Evolutionary conservation across 23 tunicate species (phyloP).

Genomic region (Aplidium turbinatum): DNA sequence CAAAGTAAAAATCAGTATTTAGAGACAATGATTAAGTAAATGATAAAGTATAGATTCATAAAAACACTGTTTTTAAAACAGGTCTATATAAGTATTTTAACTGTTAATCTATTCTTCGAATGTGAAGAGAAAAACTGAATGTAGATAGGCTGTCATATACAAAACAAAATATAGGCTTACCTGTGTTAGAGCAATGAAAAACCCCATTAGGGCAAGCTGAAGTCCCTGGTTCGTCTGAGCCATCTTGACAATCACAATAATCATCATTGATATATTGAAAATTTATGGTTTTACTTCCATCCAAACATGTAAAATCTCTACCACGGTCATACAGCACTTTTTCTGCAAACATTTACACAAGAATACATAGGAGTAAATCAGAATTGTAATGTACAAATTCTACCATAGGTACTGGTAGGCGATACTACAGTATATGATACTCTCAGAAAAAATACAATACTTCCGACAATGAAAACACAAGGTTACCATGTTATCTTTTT

Average conservation of each 20-base stretch:
- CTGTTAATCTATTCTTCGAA: background rate
- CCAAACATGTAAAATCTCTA: constrained; percentile 89
- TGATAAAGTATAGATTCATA: no score
- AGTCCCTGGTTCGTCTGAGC: constrained; percentile 99
- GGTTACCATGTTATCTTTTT: no score
- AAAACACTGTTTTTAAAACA: background rate
- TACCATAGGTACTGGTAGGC: no score
- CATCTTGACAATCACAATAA: constrained; percentile 97
- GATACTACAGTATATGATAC: no score
- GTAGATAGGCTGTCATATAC: background rate
- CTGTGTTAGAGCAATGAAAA: constrained; percentile 93
- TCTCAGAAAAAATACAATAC: no score
- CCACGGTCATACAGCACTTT: constrained; percentile 64
- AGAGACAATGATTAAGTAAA: no score
- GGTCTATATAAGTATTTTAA: background rate
- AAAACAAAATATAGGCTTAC: constrained; percentile 41
- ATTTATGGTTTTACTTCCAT: constrained; percentile 81
- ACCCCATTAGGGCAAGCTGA: constrained; percentile 96
- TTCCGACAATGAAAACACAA: no score
- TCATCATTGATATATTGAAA: constrained; percentile 91
- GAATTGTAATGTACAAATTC: no score
- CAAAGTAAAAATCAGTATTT: no score
- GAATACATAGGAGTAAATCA: no score
- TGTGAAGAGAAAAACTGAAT: background rate
- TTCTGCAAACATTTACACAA: constrained; percentile 35